These are phyloP conservation scores for Pantala flavescens DNA, from an alignment of 1,140 invertebrate species.

Conservation along the genomic window DNA sequence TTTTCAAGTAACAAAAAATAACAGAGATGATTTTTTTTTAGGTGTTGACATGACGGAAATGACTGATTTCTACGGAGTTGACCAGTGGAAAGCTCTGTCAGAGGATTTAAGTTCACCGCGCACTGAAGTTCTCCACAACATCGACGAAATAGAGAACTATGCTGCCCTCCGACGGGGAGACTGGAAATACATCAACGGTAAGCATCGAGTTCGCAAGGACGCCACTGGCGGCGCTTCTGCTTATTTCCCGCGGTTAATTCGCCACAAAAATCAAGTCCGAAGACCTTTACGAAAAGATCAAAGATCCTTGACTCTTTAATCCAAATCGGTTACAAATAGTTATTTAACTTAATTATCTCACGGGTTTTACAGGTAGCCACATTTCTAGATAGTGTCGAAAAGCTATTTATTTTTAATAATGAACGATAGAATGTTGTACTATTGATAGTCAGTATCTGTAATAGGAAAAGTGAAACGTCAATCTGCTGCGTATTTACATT, in stretches of 20 bases:
- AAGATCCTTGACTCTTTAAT: not conserved
- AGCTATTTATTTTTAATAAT: too few species aligned
- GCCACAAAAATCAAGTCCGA: not conserved
- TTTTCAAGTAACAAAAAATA: too few species aligned
- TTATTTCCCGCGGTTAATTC: not conserved
- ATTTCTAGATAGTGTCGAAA: too few species aligned
- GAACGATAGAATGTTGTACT: too few species aligned
- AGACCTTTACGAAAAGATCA: too few species aligned
- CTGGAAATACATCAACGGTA: conserved; percentile 65
- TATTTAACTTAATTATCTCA: too few species aligned
- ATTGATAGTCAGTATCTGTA: too few species aligned
- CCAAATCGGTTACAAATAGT: not conserved
- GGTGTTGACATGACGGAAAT: conserved; percentile 23
- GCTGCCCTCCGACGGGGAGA: conserved; percentile 50
- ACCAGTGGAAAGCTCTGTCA: conserved; percentile 55
- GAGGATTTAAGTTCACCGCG: conserved; percentile 40
- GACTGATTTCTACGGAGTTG: conserved; percentile 51
- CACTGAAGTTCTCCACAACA: conserved; percentile 58
- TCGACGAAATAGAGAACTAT: conserved; percentile 54
- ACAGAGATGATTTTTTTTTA: too few species aligned
- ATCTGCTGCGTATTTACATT: too few species aligned
- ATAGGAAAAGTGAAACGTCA: too few species aligned
- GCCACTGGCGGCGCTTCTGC: not conserved
- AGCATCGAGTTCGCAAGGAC: conserved; percentile 9
- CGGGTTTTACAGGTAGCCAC: too few species aligned